Base-by-base conservation (phyloP, 2,113 vertebrate species). In the Cottus gobio region DNA sequence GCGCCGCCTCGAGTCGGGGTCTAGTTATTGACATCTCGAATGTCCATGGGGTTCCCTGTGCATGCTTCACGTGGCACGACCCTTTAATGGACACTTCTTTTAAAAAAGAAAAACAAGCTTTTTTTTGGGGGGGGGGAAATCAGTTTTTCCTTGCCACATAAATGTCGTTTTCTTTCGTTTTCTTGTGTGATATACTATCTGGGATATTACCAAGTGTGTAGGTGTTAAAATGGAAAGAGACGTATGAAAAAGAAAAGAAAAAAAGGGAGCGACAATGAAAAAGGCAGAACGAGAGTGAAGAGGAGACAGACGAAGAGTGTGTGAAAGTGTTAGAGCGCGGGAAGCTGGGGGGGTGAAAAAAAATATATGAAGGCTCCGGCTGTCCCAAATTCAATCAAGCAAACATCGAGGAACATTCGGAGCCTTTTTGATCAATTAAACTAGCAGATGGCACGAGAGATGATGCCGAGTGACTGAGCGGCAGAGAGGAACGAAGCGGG, bases 391-490 rank as follows among this genome's bases (percentile, higher is more conserved):
- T 90, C 84, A 92, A 92, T 93, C 88, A 86, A 68, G 75, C 83
- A 75, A 87, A 85, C 80, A 82, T 79, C 63, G 86, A 82, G 86
- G 83, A 93, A 89, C 81, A 92, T 93, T 89, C 89, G 0, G 50
- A 67, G 77, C 44, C 86, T 90, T 94, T 94, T 91, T 94, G 89
- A 94, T 93, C 90, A 90, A 89, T 91, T 94, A 87, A 90, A 91
- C 85, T 68, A 76, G 85, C 90, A 92, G 89, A 90, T 89, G 87
- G 90, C 83, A 90, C 9, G 24, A 78, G 82, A 78, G 84, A 84
- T 83, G 71, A 82, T 61, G 56, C 71, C 30, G 85, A 85, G 81
- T 12, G 74, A 80, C 80, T 68, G 82, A 82, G 54, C 71, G 12
- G 73, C 44, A 79, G 74, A 69, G 70, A 87, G 61, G 79, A 75